Evolutionary conservation across 2,797 vertebrate genomes (phyloP), one percentile per base, ranked within the genome.

Genomic region (Rhinoraja longicauda): DNA sequence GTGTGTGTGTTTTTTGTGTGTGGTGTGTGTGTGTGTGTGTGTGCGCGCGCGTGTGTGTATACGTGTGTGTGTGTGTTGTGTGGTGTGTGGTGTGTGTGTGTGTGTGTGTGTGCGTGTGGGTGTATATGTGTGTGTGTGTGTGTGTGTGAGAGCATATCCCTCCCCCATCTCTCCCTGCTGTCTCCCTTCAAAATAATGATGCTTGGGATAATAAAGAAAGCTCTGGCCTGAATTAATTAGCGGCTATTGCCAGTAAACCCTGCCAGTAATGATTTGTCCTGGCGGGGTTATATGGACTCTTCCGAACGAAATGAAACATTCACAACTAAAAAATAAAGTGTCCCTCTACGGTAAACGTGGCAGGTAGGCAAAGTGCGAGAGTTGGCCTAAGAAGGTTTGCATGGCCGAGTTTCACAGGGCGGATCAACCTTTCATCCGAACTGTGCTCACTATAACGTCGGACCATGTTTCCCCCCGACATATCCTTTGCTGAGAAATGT

Each of bases 221-320:
- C 24, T 45, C 90, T 12, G 53, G 21, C 29, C 90, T 72, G 90
- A 73, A 29, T 92, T 92, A 92, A 92, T 92, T 45, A 75, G 70
- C 72, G 53, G 70, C 70, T 10, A 29, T 26, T 29, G 39, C 72
- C 15, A 75, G 7, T 45, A 53, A 53, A 53, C 45, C 39, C 73
- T 39, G 70, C 26, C 70, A 72, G 70, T 29, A n/a, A 57, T 39
- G 12, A 88, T 88, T 88, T 88, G 84, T 88, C 59, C 59, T 36
- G 32, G 67, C 84, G 32, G n/a, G 62, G 21, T 67, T 64, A 32
- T 67, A 64, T 45, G 29, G 62, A 36, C 19, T 67, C 32, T 36
- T 32, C 64, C 9, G 59, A 62, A 59, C 57, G 15, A 59, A 57
- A 59, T 12, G 26, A 62, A 86, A 67, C 21, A 59, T 29, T n/a